These are phyloP conservation scores for Mormyrops attenuatus DNA, from an alignment of 2,797 vertebrate genomes.

Conservation along the genomic window DNA sequence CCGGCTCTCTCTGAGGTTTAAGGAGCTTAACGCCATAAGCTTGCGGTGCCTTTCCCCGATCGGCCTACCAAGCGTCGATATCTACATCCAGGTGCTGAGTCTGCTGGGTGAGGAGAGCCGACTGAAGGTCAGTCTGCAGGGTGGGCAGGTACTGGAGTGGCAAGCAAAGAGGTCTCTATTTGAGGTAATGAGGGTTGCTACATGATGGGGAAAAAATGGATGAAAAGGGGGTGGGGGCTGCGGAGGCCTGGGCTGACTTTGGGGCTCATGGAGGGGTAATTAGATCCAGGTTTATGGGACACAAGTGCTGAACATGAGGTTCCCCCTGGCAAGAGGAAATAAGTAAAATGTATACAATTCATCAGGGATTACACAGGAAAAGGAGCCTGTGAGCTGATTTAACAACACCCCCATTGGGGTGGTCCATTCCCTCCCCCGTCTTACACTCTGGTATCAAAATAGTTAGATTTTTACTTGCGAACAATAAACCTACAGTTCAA, in stretches of 20 bases:
- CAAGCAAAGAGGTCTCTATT: background rate
- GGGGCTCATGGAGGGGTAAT: background rate
- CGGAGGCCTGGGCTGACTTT: background rate
- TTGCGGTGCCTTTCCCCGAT: background rate
- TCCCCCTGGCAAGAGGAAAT: background rate
- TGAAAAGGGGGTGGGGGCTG: background rate
- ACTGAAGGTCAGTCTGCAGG: background rate
- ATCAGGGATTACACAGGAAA: background rate
- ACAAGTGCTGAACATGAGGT: background rate
- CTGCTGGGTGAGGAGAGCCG: background rate
- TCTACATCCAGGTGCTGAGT: background rate
- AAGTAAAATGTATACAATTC: background rate
- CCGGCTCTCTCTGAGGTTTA: background rate
- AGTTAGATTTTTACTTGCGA: background rate
- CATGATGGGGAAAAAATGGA: background rate
- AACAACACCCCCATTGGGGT: background rate
- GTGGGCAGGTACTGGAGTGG: background rate
- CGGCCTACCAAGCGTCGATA: background rate
- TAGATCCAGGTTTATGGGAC: background rate
- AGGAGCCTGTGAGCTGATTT: background rate
- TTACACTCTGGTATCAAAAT: background rate
- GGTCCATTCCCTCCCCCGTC: background rate
- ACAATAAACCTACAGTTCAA: background rate
- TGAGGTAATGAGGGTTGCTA: background rate
- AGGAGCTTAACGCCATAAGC: background rate